phyloP scores from a whole-genome alignment of 2,113 vertebrate species.

The Lophotis ruficrista region DNA sequence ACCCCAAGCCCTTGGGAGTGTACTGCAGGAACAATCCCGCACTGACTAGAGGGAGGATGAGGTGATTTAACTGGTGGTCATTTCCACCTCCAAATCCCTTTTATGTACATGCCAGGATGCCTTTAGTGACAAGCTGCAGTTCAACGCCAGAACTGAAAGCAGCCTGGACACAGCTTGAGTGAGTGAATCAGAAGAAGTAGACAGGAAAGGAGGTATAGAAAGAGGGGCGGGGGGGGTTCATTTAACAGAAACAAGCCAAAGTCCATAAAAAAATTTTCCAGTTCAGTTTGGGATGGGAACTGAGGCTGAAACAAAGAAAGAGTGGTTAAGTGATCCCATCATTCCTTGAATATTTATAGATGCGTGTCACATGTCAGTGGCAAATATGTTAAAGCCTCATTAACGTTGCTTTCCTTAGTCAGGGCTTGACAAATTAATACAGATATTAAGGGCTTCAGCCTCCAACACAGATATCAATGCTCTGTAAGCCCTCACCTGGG shows the following conservation, averaged over 20 bases:
- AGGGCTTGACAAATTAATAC: not conserved
- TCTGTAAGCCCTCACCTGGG: not conserved
- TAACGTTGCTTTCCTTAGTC: not conserved
- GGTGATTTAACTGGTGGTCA: conserved; percentile 55
- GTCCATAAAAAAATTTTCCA: conserved; percentile 35
- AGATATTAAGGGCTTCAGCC: not conserved
- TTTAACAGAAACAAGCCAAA: conserved; percentile 40
- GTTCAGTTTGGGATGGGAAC: conserved; percentile 27
- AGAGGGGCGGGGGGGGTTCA: not conserved
- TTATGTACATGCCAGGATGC: conserved; percentile 41
- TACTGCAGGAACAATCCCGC: not conserved
- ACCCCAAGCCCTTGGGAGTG: not conserved
- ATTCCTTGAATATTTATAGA: conserved; percentile 36
- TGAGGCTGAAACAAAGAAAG: conserved; percentile 34
- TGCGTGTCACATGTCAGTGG: not conserved
- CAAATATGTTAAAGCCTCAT: conserved; percentile 23
- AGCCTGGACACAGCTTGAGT: not conserved
- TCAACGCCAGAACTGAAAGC: not conserved
- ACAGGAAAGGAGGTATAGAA: conserved; percentile 60
- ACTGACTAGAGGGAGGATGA: not conserved
- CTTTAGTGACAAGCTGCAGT: conserved; percentile 27
- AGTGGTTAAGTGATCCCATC: conserved; percentile 11
- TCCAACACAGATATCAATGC: not conserved
- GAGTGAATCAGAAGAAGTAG: conserved; percentile 36
- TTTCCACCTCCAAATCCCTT: conserved; percentile 48